Evolutionary conservation across 2,113 vertebrate genomes (phyloP).

Genomic region (Gadus chalcogrammus): DNA sequence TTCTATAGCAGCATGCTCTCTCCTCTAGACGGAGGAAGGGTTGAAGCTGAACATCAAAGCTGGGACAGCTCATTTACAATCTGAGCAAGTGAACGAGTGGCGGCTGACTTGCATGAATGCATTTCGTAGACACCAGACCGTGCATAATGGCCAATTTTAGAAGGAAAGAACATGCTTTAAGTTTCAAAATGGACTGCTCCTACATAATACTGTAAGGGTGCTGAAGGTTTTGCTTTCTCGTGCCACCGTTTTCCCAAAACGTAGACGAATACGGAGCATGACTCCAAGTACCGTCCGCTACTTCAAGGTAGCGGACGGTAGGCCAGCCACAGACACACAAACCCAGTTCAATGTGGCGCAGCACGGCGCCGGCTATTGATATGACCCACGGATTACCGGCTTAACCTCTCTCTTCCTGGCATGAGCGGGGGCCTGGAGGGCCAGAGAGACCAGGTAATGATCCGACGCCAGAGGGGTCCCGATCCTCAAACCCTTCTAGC

Average conservation of each 20-base stretch:
- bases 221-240: neutral
- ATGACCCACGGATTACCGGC: constrained; percentile 20
- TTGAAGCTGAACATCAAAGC: too few relatives aligned
- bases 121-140: too few relatives aligned
- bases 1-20: too few relatives aligned
- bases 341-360: neutral
- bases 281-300: too few relatives aligned
- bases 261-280: neutral
- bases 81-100: too few relatives aligned
- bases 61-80: too few relatives aligned
- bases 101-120: too few relatives aligned
- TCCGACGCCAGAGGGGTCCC: constrained; percentile 29
- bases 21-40: too few relatives aligned
- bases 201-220: neutral
- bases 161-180: too few relatives aligned
- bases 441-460: constrained; percentile 21
- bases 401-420: constrained; percentile 12
- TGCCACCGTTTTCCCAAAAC: too few relatives aligned
- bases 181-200: too few relatives aligned
- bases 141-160: too few relatives aligned
- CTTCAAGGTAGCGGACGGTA: neutral
- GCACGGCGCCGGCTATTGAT: constrained; percentile 11
- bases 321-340: neutral
- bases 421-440: constrained; percentile 18
- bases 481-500: constrained; percentile 46